These are phyloP conservation scores for Riparia riparia DNA, from an alignment of 2,113 vertebrate species.

Conservation along the genomic window DNA sequence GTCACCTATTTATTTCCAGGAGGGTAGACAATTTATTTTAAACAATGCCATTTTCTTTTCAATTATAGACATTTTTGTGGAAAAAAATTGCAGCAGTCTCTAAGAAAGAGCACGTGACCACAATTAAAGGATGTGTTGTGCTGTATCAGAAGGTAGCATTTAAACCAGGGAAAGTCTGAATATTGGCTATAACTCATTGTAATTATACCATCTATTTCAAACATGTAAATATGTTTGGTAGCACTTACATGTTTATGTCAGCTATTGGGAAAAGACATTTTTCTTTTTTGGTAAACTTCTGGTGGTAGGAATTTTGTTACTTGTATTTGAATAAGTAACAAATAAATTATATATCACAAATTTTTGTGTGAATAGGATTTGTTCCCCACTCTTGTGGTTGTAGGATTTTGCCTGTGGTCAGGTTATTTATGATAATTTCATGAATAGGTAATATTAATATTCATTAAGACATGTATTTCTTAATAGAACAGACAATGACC, in stretches of 20 bases:
- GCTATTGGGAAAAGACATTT: constrained; percentile 38
- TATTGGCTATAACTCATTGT: constrained; percentile 65
- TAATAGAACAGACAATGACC: background rate
- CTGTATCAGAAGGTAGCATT: constrained; percentile 55
- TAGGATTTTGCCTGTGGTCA: background rate
- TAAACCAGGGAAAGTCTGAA: constrained; percentile 43
- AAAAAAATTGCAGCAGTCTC: constrained; percentile 9
- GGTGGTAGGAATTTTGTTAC: background rate
- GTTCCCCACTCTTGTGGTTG: background rate
- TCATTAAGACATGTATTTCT: background rate
- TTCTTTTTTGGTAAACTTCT: constrained; percentile 48
- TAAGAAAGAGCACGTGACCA: constrained; percentile 45
- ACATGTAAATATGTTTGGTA: constrained; percentile 63
- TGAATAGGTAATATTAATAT: background rate
- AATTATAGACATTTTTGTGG: background rate
- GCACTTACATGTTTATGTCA: constrained; percentile 64
- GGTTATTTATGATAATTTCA: background rate
- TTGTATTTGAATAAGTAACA: constrained; percentile 12
- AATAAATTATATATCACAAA: background rate
- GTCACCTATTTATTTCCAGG: constrained; percentile 44
- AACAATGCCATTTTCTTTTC: constrained; percentile 57
- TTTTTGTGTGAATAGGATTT: background rate
- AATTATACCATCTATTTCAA: constrained; percentile 66
- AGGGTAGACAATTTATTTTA: constrained; percentile 42
- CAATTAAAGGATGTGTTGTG: constrained; percentile 52